A percentile compares a stretch with the other conserved stretches of the same genome.
Evolutionary conservation across 2,888 invertebrate genomes (phyloP).

Genomic region (Nasonia oneida): DNA sequence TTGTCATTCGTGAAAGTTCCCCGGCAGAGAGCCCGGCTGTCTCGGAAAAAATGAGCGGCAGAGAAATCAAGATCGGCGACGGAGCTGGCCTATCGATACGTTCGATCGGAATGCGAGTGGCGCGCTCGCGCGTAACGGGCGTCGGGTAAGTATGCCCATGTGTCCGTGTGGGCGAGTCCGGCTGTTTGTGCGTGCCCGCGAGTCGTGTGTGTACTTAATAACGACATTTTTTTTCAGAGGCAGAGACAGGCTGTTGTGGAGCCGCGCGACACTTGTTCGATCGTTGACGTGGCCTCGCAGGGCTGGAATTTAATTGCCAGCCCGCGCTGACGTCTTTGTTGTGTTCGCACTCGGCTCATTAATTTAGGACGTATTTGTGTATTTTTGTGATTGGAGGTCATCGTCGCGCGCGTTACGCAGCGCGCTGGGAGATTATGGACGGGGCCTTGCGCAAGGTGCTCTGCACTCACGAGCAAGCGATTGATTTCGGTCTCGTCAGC

Average conservation of each 20-base stretch:
- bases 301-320: slow-evolving; percentile 30
- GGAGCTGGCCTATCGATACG: slow-evolving; percentile 13
- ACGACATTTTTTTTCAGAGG: not conserved
- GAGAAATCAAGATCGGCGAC: slow-evolving; percentile 22
- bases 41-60: not conserved
- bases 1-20: slow-evolving; percentile 42
- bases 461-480: slow-evolving; percentile 1
- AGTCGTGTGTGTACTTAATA: not conserved
- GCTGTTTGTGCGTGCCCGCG: not conserved
- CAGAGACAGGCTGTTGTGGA: not conserved
- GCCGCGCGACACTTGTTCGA: not conserved
- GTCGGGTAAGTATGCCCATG: not conserved
- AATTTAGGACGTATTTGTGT: not conserved
- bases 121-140: slow-evolving; percentile 21
- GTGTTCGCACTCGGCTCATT: not conserved
- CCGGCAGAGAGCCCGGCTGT: not conserved
- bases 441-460: not conserved
- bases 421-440: not conserved
- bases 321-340: not conserved
- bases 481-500: slow-evolving; percentile 21
- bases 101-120: slow-evolving; percentile 21
- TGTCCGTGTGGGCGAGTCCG: not conserved
- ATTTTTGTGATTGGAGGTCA: not conserved
- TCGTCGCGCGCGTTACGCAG: not conserved
- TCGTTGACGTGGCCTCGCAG: slow-evolving; percentile 21